These are phyloP conservation scores for Thunnus maccoyii DNA, from an alignment of 2,113 vertebrate species.

Conservation along the genomic window DNA sequence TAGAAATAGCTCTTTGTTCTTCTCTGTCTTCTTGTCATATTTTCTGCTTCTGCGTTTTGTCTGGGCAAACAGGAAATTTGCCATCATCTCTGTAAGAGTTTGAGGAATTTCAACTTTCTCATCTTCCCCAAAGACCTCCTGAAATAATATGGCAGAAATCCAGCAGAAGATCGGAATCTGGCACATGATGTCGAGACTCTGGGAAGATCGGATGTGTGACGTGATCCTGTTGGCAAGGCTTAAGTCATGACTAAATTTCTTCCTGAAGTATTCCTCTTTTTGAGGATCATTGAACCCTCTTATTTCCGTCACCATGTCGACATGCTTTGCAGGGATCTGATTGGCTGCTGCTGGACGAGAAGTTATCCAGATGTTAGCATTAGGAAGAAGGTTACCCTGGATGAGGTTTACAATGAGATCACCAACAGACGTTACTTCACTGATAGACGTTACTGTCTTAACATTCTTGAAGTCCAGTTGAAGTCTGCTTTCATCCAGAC, in stretches of 20 bases:
- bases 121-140: constrained; percentile 35
- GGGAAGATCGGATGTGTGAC: constrained; percentile 55
- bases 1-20: constrained; percentile 5
- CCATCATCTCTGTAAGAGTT: constrained; percentile 75
- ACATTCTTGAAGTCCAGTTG: constrained; percentile 44
- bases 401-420: constrained; percentile 64
- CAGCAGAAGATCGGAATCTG: constrained; percentile 76
- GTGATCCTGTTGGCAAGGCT: constrained; percentile 13
- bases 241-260: neutral
- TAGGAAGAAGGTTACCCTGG: constrained; percentile 56
- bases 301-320: constrained; percentile 65
- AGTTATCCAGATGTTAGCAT: constrained; percentile 63
- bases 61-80: constrained; percentile 57
- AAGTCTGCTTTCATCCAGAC: constrained; percentile 71
- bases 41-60: constrained; percentile 52
- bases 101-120: constrained; percentile 34
- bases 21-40: neutral
- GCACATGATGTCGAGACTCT: constrained; percentile 67
- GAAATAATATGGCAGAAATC: constrained; percentile 62
- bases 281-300: constrained; percentile 63
- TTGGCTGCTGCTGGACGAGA: constrained; percentile 55
- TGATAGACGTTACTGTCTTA: constrained; percentile 18
- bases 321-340: constrained; percentile 57
- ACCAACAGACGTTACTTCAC: constrained; percentile 28
- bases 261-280: constrained; percentile 71